Conservation (phyloP, 2,888 invertebrate genomes). For the Drosophila anomalata region DNA sequence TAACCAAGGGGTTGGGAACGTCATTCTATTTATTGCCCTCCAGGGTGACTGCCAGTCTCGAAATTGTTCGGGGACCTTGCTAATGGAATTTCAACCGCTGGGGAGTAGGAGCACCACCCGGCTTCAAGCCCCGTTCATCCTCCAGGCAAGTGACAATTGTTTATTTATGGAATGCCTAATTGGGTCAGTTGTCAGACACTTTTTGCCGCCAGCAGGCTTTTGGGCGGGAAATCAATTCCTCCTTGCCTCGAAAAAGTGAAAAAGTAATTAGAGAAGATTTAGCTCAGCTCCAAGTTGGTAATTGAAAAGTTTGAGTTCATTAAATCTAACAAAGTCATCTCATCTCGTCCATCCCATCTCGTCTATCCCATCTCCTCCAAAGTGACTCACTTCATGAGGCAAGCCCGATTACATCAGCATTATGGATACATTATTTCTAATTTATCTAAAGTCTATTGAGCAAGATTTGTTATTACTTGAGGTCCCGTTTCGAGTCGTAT, state of each 20-base stretch:
- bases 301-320: conserved; percentile 22
- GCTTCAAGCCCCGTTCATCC: conserved; percentile 2
- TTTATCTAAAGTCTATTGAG: conserved; percentile 35
- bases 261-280: conserved; percentile 4
- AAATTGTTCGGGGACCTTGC: conserved; percentile 42
- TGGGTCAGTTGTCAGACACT: conserved; percentile 21
- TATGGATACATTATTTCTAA: conserved; percentile 25
- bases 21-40: conserved; percentile 33
- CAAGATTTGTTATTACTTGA: conserved; percentile 32
- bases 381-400: conserved; percentile 31
- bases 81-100: conserved; percentile 35
- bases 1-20: conserved; percentile 1
- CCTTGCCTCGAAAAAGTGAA: background rate
- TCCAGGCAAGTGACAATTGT: conserved; percentile 27
- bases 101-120: too few species aligned
- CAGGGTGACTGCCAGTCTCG: conserved; percentile 29
- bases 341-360: background rate
- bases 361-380: background rate
- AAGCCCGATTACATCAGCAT: conserved; percentile 34
- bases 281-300: background rate
- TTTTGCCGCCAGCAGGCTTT: background rate
- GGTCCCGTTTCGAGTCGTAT: conserved; percentile 11
- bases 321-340: background rate
- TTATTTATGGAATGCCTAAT: conserved; percentile 44
- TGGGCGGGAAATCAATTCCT: background rate